phyloP scores from a whole-genome alignment of 2,888 invertebrate species.

The Aphodius granarius region DNA sequence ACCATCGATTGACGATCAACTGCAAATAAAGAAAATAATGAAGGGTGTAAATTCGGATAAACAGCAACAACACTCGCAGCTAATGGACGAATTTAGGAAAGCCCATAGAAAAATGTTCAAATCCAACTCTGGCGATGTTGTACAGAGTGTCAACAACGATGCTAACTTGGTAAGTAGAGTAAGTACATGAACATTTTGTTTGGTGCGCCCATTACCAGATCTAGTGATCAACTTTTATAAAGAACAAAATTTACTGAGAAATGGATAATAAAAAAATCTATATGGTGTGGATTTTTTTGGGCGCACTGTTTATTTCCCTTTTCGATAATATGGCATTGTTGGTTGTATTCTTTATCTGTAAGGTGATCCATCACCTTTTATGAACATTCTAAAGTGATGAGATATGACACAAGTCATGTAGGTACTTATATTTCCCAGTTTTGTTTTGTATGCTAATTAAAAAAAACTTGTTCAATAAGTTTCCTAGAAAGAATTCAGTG shows the following conservation, averaged over 20 bases:
- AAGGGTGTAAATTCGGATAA: slow-evolving; percentile 62
- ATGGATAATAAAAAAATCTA: no score
- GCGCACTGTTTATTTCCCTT: no score
- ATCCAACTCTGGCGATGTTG: slow-evolving; percentile 33
- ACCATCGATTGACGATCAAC: slow-evolving; percentile 50
- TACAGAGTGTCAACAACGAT: neutral
- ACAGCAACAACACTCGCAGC: slow-evolving; percentile 70
- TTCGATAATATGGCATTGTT: no score
- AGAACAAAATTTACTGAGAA: no score
- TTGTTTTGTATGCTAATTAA: neutral
- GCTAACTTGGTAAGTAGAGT: neutral
- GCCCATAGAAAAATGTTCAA: slow-evolving; percentile 87
- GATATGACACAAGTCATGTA: neutral
- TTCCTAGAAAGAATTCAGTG: neutral
- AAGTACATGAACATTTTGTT: no score
- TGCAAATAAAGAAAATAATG: slow-evolving; percentile 50
- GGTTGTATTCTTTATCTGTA: no score
- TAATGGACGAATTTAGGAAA: slow-evolving; percentile 89
- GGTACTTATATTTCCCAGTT: neutral
- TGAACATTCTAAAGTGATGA: neutral
- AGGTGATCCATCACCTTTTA: no score
- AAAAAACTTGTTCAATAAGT: neutral
- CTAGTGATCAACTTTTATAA: no score
- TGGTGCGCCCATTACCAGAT: no score
- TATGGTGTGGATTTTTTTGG: no score